Evolutionary conservation across 2,797 vertebrate genomes (phyloP), one percentile per base, ranked within the genome.

Genomic region (Nyctalus aviator): DNA sequence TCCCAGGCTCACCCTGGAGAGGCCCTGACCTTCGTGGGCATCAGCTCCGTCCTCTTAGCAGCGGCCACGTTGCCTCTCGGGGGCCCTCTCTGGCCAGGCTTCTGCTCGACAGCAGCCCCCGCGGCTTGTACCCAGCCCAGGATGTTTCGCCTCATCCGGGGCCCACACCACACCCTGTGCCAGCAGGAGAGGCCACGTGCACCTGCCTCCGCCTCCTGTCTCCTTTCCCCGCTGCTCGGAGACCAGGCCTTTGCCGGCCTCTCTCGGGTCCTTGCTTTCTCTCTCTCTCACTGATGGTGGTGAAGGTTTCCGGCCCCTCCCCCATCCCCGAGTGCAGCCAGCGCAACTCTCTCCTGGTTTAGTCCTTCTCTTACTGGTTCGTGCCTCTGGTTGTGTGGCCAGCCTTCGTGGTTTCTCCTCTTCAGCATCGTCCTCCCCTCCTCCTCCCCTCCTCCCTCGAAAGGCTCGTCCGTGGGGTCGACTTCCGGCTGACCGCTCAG

Each of bases 391-490:
- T 3, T 15, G 15, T n/a, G n/a, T 13, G 73, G 55, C 41, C 5
- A 0, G 8, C 41, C 46, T 75, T 44, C 41, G 12, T 0, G 23
- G 1, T 27, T 11, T 12, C 30, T 57, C 30, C 62, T 88, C 59
- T 68, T 83, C 2, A 6, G 71, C 35, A 13, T 25, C 17, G 1
- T 15, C 59, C 50, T 46, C 78, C 1, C 17, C 37, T 66, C n/a
- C 30, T 78, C 1, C 12, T 78, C 44, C 1, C 75, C 27, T 83
- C 32, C 17, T 69, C 37, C 44, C 2, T n/a, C 0, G 21, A 77
- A 66, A 62, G 62, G 5, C 55, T 79, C 0, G 0, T 44, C 11
- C 6, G 0, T 2, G 25, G 20, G 12, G 25, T 46, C 6, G 0
- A 48, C 12, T 57, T 62, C 91, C 5, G 5, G 64, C 76, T n/a